A percentile compares a stretch with the other conserved stretches of the same genome.
These are phyloP conservation scores for Coenobita brevimanus DNA, from an alignment of 1,140 invertebrate genomes.

Conservation along the genomic window DNA sequence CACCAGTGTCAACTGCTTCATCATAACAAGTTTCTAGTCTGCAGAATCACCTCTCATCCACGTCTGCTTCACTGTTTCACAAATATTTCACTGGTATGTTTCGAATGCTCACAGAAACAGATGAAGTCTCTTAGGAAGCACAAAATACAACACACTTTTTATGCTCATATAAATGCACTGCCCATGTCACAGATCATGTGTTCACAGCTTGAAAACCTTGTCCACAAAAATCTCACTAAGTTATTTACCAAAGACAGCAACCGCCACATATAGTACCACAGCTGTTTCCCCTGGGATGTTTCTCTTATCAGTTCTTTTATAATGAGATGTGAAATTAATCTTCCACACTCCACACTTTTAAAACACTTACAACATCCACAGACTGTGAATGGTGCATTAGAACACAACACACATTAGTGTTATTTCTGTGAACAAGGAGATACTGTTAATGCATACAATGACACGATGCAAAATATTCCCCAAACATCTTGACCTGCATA, in stretches of 20 bases:
- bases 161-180: conserved; percentile 42
- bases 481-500: conserved; percentile 36
- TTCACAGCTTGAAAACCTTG: conserved; percentile 21
- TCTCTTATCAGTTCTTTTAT: too few relatives aligned
- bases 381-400: neutral
- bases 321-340: too few relatives aligned
- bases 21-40: neutral
- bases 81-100: conserved; percentile 26
- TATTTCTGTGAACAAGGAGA: conserved; percentile 42
- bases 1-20: conserved; percentile 22
- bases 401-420: neutral
- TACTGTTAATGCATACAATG: conserved; percentile 36
- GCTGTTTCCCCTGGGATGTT: too few relatives aligned
- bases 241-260: neutral
- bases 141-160: conserved; percentile 37
- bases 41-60: conserved; percentile 35
- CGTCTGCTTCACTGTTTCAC: conserved; percentile 30
- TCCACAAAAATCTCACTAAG: conserved; percentile 17
- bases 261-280: too few relatives aligned
- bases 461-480: conserved; percentile 24
- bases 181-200: conserved; percentile 16
- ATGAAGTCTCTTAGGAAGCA: conserved; percentile 36
- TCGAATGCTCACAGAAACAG: conserved; percentile 26
- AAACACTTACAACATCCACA: too few relatives aligned
- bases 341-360: neutral